These are phyloP conservation scores for Cylas formicarius DNA, from an alignment of 1,140 invertebrate species.

Conservation along the genomic window DNA sequence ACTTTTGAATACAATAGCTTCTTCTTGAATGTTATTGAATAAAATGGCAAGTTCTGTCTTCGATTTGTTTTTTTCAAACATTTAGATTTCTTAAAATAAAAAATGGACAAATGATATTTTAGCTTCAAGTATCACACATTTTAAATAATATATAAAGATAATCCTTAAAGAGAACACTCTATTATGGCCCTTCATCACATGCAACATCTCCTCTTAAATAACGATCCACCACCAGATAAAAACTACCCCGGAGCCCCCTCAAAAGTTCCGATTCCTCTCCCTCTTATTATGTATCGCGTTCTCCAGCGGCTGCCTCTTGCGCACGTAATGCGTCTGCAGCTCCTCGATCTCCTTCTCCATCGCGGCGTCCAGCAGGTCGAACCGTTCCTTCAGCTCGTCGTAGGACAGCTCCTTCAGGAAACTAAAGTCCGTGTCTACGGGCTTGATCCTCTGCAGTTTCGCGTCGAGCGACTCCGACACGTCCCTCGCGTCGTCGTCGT, in stretches of 20 bases:
- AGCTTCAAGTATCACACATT: too few species aligned
- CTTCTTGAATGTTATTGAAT: too few species aligned
- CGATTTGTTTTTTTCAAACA: too few species aligned
- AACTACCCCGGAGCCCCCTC: background rate
- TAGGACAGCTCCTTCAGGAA: slow-evolving; percentile 59
- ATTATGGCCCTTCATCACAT: too few species aligned
- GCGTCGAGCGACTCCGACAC: slow-evolving; percentile 21
- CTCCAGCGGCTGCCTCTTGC: slow-evolving; percentile 94
- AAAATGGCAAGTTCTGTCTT: too few species aligned
- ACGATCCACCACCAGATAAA: too few species aligned
- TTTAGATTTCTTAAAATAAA: too few species aligned
- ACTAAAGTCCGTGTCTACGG: slow-evolving; percentile 24
- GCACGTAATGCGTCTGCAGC: slow-evolving; percentile 87
- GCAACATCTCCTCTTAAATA: too few species aligned
- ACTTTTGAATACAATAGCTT: too few species aligned
- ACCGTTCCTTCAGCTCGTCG: slow-evolving; percentile 83
- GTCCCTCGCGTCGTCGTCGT: background rate
- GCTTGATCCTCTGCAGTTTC: slow-evolving; percentile 23
- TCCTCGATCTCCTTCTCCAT: slow-evolving; percentile 99
- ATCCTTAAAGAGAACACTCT: too few species aligned
- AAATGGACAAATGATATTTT: too few species aligned
- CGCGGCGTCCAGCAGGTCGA: slow-evolving; percentile 89
- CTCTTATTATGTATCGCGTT: slow-evolving; percentile 83
- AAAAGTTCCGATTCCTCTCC: slow-evolving; percentile 28
- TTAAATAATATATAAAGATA: too few species aligned